Evolutionary conservation across 2,888 invertebrate genomes (phyloP), one percentile per base, ranked within the genome.

Genomic region (Troides oblongomaculatus): DNA sequence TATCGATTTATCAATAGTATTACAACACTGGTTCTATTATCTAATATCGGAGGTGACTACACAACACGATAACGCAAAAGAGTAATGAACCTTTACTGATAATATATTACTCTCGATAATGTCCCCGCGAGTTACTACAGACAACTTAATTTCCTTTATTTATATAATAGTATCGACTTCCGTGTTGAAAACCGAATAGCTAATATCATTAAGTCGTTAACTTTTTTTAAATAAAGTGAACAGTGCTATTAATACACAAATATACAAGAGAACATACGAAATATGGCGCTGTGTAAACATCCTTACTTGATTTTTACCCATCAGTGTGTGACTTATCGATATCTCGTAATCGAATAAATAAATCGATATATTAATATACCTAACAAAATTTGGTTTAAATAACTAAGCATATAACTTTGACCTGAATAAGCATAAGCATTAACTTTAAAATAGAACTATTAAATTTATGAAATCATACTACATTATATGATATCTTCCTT

Each of bases 1-100:
- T 58, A 46, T 57, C 17, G 46, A 65, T 65, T 58, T 62, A 70
- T 66, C 53, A 58, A 36, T 0, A 39, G 1, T 53, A 66, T 62
- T 70, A 53, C 64, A 59, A 30, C 53, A 56, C 61, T n/a, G 25
- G 43, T 57, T 57, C 25, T 66, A 6, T 59, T 70, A 70, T 70
- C 69, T 62, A 59, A 70, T 70, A 66, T 23, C 58, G 62, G 53
- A 62, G 46, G 62, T 70, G 69, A 62, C 59, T 62, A 61, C 61
- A 69, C 43, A 66, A 70, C 50, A 6, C 59, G 66, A 66, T 70
- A 66, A 63, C 59, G 66, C 65, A 59, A 62, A 64, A 63, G 66
- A 66, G 63, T 70, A 70, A 64, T 66, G 70, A 70, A 70, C 66
- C 46, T n/a, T 70, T 66, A 25, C 25, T 57, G 30, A 57, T 69